phyloP scores from a whole-genome alignment of 1,140 invertebrate genomes.

The Philotrypesis tridentata region DNA sequence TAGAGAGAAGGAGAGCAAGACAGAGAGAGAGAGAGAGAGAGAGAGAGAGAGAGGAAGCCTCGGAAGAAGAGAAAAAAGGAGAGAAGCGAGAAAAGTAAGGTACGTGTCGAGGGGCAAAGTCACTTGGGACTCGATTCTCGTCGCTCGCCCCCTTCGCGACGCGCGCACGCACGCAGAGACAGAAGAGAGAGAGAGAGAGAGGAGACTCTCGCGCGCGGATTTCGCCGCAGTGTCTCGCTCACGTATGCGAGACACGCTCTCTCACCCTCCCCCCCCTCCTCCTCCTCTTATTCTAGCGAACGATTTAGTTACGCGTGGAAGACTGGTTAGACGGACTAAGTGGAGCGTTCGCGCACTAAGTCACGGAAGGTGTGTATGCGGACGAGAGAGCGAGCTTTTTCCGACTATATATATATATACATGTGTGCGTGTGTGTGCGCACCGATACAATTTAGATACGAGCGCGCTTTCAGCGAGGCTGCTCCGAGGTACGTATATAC shows the following conservation, averaged over 20 bases:
- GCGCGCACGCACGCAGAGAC: too few relatives aligned
- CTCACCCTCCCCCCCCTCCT: not conserved
- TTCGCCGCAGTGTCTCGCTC: conserved; percentile 4
- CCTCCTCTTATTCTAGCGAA: not conserved
- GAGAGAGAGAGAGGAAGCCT: not conserved
- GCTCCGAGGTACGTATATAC: not conserved
- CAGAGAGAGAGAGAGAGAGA: not conserved
- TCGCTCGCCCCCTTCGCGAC: not conserved
- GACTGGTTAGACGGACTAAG: conserved; percentile 31
- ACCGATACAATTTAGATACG: conserved; percentile 40
- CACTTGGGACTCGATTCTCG: conserved; percentile 7
- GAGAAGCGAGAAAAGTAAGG: not conserved
- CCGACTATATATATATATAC: not conserved
- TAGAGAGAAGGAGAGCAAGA: too few relatives aligned
- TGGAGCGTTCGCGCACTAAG: conserved; percentile 14
- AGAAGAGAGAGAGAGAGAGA: too few relatives aligned
- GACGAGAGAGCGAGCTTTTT: too few relatives aligned
- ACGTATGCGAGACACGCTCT: conserved; percentile 14
- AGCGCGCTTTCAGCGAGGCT: conserved; percentile 1
- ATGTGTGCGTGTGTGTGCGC: not conserved
- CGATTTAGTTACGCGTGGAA: conserved; percentile 25
- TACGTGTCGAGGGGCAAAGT: not conserved
- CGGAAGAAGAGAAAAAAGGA: not conserved
- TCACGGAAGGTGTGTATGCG: conserved; percentile 29
- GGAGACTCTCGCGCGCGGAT: conserved; percentile 12